These are phyloP conservation scores for Liopterus haemorrhoidalis DNA, from an alignment of 2,888 invertebrate genomes.

Conservation along the genomic window DNA sequence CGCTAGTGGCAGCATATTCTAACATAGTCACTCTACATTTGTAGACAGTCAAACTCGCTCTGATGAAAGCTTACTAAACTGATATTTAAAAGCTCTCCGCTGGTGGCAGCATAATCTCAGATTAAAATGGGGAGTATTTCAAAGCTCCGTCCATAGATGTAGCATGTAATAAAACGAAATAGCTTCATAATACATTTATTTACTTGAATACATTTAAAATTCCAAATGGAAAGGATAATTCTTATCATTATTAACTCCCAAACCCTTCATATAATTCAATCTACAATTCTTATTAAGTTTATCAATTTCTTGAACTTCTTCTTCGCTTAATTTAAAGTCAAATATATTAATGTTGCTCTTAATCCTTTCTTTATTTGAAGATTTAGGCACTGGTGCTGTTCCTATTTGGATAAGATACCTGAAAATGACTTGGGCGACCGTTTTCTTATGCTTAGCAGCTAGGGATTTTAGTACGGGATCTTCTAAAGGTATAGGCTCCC, in stretches of 20 bases:
- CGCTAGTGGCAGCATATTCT: too few relatives aligned
- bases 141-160: too few relatives aligned
- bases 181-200: too few relatives aligned
- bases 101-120: too few relatives aligned
- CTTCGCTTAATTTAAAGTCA: slow-evolving; percentile 49
- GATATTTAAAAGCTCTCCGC: too few relatives aligned
- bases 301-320: slow-evolving; percentile 47
- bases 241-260: slow-evolving; percentile 5
- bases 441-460: slow-evolving; percentile 57
- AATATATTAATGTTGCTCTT: slow-evolving; percentile 52
- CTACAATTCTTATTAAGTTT: slow-evolving; percentile 12
- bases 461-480: slow-evolving; percentile 53
- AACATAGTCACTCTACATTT: too few relatives aligned
- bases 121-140: too few relatives aligned
- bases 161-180: too few relatives aligned
- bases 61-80: too few relatives aligned
- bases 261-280: slow-evolving; percentile 3
- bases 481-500: slow-evolving; percentile 54
- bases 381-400: slow-evolving; percentile 53
- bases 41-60: too few relatives aligned
- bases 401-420: slow-evolving; percentile 52
- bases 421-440: slow-evolving; percentile 59
- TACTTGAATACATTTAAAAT: too few relatives aligned
- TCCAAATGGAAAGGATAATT: slow-evolving; percentile 19
- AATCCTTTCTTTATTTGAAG: slow-evolving; percentile 49